Evolutionary conservation across 2,797 vertebrate species (phyloP), one percentile per base, ranked within the genome.

Genomic region (Rhabdophis nuchalis): DNA sequence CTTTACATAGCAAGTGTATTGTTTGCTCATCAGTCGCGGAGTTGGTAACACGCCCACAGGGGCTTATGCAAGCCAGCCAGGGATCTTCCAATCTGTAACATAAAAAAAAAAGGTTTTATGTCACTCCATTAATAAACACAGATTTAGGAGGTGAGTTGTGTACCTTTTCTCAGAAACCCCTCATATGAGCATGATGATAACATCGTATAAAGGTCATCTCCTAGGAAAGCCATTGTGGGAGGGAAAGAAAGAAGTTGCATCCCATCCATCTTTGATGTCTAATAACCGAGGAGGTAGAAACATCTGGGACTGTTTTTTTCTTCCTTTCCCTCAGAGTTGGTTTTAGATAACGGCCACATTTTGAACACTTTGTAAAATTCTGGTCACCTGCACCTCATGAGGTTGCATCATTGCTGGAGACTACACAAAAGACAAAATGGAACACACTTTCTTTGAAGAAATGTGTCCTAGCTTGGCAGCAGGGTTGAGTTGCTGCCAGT

Each of bases 281-380:
- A 2, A 94, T 94, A 93, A 96, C 93, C 86, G 50, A 93, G 72
- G 1, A 88, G 92, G 89, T 89, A 27, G 91, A 88, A 94, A 96
- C 96, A 96, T 93, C 95, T 96, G 96, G 96, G 95, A 3, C 93
- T 96, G 94, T 95, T 96, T 96, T 96, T 94, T 90, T 12, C 1
- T 46, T 18, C 72, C 86, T 87, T 52, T 87, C n/a, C 0, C 57
- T 90, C 29, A 87, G 0, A 77, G 0, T 86, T 0, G 13, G 56
- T 89, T 94, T 95, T 87, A 92, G 93, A 93, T 85, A 25, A 61
- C 46, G n/a, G 14, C 9, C 41, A 60, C 16, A 13, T 77, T 72
- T 54, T 87, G 91, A 12, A 41, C 64, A 86, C 13, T 9, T 86
- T 54, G 32, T 61, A 27, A 88, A 72, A 25, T 82, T 58, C 25